Evolutionary conservation across 2,888 invertebrate genomes (phyloP).

Genomic region (Trissoscelio sp.): DNA sequence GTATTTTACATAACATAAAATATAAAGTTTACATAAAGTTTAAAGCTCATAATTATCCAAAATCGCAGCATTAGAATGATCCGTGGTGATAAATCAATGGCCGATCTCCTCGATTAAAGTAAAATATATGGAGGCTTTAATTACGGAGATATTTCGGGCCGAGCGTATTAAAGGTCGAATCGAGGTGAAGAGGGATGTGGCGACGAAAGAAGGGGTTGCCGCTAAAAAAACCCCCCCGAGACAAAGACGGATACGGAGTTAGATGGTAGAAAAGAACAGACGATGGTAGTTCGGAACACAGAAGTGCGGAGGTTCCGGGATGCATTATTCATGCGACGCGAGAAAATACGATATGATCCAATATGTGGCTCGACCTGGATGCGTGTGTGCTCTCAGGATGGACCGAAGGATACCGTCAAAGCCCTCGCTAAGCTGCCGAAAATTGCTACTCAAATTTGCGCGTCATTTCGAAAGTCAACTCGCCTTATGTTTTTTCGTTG

Average conservation of each 20-base stretch:
- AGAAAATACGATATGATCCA: conserved; percentile 83
- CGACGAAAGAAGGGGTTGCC: conserved; percentile 64
- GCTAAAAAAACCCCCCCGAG: conserved; percentile 60
- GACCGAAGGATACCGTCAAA: conserved; percentile 70
- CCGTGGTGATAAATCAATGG: conserved; percentile 76
- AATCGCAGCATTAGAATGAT: conserved; percentile 72
- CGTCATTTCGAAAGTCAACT: conserved; percentile 76
- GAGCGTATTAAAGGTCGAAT: conserved; percentile 70
- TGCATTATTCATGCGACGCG: conserved; percentile 83
- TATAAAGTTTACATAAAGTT: too few relatives aligned
- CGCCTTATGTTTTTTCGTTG: too few relatives aligned
- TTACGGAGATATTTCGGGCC: conserved; percentile 78
- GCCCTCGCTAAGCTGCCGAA: conserved; percentile 80
- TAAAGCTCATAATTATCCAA: conserved; percentile 47
- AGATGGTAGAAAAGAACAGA: conserved; percentile 61
- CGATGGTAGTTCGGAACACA: conserved; percentile 59
- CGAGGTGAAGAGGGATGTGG: conserved; percentile 22
- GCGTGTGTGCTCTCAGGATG: conserved; percentile 70
- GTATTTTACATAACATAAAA: too few relatives aligned
- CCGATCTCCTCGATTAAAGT: conserved; percentile 80
- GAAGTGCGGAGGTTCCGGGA: conserved; percentile 75
- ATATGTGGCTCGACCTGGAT: conserved; percentile 79
- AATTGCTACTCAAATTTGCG: conserved; percentile 82
- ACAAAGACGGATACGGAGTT: conserved; percentile 63
- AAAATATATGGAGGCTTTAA: conserved; percentile 81